Evolutionary conservation across 2,797 vertebrate species (phyloP), one percentile per base, ranked within the genome.

Genomic region (Syngnathus acus): DNA sequence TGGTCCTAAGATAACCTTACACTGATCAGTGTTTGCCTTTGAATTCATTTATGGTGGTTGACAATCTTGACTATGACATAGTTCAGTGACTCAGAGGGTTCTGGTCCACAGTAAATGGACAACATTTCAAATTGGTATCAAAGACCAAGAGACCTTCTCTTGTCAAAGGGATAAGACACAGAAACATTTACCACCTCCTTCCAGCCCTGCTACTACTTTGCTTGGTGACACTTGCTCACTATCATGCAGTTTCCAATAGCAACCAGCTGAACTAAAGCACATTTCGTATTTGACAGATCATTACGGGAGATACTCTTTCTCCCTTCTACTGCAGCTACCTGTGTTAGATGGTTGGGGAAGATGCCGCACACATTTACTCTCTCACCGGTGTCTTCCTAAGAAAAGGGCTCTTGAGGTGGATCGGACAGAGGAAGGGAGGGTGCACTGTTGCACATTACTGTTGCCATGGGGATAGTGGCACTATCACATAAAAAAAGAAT

Each of bases 401-500:
- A 64, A 75, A 72, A 66, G 70, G 72, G 74, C 66, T 74, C 61
- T 65, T 65, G 62, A 66, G 78, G 62, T 42, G 77, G 67, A 65
- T 58, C 37, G 64, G 65, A 55, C 9, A 39, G 64, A 57, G 42
- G 62, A 54, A 69, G 71, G 73, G 70, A 61, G 64, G 65, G 79
- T 65, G 82, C 79, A 72, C 80, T 86, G 77, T 87, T 86, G 85
- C 84, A 87, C 88, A 89, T 86, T 78, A 84, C 87, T 89, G 91
- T 92, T 92, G 86, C 90, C 89, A 91, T 92, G 89, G 91, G 84
- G 88, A 91, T 88, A 82, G 80, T 90, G 76, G 86, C 72, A 89
- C 89, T 87, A 86, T 89, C 84, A 89, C 82, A 88, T 86, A 55
- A 42, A 65, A 74, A 63, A 68, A 65, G 72, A 75, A 74, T 66